phyloP scores from a whole-genome alignment of 2,113 vertebrate genomes.

The Ascaphus truei region DNA sequence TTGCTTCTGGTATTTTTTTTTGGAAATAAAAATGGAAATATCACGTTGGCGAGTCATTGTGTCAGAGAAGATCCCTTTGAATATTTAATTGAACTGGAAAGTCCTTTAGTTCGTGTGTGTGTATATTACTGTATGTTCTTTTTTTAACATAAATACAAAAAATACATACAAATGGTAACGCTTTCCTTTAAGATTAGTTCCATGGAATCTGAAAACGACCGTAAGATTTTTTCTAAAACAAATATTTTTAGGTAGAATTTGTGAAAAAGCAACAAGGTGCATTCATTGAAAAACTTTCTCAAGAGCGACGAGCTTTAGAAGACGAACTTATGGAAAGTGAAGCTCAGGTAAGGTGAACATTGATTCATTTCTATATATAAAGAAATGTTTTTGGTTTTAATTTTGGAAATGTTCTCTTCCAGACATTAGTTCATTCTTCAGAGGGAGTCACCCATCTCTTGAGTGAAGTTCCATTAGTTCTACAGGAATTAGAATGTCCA shows the following conservation, averaged over 20 bases:
- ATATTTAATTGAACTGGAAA: no score
- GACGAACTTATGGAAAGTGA: slow-evolving; percentile 56
- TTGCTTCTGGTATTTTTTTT: no score
- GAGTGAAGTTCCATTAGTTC: slow-evolving; percentile 60
- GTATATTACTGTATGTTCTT: no score
- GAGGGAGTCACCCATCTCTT: slow-evolving; percentile 47
- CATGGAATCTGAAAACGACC: no score
- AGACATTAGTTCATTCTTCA: slow-evolving; percentile 40
- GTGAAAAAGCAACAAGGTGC: slow-evolving; percentile 75
- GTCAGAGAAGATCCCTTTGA: no score
- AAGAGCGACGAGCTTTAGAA: slow-evolving; percentile 65
- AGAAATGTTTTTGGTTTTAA: slow-evolving; percentile 6
- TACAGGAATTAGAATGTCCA: slow-evolving; percentile 73
- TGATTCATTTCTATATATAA: slow-evolving; percentile 3
- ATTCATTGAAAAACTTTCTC: slow-evolving; percentile 60
- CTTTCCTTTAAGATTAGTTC: no score
- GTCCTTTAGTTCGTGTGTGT: no score
- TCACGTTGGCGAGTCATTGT: no score
- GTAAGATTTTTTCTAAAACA: no score
- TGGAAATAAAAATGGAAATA: no score
- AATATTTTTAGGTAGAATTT: slow-evolving; percentile 65
- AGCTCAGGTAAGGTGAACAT: slow-evolving; percentile 59
- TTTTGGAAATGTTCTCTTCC: slow-evolving; percentile 19
- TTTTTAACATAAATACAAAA: no score
- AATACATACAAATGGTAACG: no score